Evolutionary conservation across 2,113 vertebrate genomes (phyloP).

Genomic region (Apodemus sylvaticus): DNA sequence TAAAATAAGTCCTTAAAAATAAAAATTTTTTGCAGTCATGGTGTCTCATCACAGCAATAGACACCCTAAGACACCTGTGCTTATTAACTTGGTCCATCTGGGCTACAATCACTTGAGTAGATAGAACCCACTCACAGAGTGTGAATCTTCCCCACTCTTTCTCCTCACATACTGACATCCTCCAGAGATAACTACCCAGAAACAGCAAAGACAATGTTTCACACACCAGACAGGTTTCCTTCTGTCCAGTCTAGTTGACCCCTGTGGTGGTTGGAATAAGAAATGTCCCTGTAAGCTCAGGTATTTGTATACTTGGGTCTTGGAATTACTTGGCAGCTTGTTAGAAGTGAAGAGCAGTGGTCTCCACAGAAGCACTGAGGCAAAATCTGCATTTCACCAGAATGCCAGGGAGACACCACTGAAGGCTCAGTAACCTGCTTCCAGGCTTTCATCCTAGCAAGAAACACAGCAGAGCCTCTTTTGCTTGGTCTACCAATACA

Average conservation of each 20-base stretch:
- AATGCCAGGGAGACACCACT: neutral
- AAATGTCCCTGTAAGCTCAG: neutral
- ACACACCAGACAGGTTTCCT: neutral
- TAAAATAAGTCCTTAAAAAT: too few relatives aligned
- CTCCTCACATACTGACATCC: neutral
- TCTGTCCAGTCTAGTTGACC: neutral
- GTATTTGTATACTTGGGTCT: neutral
- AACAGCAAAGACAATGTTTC: neutral
- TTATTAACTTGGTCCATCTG: neutral
- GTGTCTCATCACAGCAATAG: neutral
- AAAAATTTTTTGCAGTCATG: neutral
- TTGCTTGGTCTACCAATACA: neutral
- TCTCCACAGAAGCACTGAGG: neutral
- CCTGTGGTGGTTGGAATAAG: neutral
- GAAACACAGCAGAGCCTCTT: neutral
- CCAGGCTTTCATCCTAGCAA: neutral
- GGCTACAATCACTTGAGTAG: neutral
- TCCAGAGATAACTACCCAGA: neutral
- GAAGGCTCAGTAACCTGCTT: neutral
- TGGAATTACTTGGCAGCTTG: neutral
- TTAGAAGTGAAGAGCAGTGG: neutral
- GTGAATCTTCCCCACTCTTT: neutral
- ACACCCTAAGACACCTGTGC: neutral
- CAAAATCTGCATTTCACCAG: constrained; percentile 5
- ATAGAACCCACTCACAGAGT: too few relatives aligned